phyloP scores from a whole-genome alignment of 2,113 vertebrate species.

The Oryzias celebensis region DNA sequence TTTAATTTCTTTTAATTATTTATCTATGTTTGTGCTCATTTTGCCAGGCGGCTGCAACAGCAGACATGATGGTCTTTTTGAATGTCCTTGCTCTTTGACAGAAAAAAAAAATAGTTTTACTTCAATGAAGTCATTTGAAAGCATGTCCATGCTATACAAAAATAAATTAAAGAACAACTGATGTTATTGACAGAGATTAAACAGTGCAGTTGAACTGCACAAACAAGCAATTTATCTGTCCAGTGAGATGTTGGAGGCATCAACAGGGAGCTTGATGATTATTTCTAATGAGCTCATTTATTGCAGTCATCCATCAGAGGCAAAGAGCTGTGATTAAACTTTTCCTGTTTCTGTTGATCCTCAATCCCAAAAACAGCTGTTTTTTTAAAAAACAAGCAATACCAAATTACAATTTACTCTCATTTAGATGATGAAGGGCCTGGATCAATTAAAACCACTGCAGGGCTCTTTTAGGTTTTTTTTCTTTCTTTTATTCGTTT shows the following conservation, averaged over 20 bases:
- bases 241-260: slow-evolving; percentile 43
- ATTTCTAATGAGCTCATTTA: slow-evolving; percentile 53
- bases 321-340: slow-evolving; percentile 22
- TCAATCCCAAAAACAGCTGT: slow-evolving; percentile 31
- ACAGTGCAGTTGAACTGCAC: slow-evolving; percentile 17
- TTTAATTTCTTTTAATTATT: too few species aligned
- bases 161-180: not conserved
- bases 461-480: not conserved
- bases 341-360: slow-evolving; percentile 18
- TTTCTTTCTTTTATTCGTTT: not conserved
- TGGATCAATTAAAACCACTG: slow-evolving; percentile 14
- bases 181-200: slow-evolving; percentile 26
- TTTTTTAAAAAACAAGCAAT: slow-evolving; percentile 24
- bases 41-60: too few species aligned
- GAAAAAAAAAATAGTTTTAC: not conserved
- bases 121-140: not conserved
- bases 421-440: slow-evolving; percentile 21
- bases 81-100: not conserved
- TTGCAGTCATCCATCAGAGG: slow-evolving; percentile 51
- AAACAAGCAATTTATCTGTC: slow-evolving; percentile 49
- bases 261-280: slow-evolving; percentile 39
- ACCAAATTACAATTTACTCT: slow-evolving; percentile 27
- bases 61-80: not conserved
- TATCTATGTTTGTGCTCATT: too few species aligned
- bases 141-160: not conserved